Conservation (phyloP, 2,888 invertebrate species). For the Trichogramma evanescens region DNA sequence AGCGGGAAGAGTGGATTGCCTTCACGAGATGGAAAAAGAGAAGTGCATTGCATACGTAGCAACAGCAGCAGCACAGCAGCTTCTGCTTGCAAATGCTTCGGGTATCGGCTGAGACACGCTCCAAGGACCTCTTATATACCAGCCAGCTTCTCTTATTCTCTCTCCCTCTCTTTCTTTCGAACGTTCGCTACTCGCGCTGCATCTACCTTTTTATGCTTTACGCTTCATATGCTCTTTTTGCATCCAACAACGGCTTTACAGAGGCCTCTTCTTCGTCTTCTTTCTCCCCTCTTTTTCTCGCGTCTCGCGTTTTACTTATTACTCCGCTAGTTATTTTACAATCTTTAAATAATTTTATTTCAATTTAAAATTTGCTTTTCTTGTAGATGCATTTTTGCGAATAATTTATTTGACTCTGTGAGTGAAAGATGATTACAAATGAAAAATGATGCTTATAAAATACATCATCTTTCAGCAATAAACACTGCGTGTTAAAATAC, state of each 20-base stretch:
- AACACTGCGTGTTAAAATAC: too few relatives aligned
- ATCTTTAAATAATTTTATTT: too few relatives aligned
- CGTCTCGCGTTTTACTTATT: constrained; percentile 2
- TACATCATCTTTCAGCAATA: too few relatives aligned
- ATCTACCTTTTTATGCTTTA: too few relatives aligned
- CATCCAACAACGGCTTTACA: too few relatives aligned
- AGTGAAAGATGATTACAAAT: too few relatives aligned
- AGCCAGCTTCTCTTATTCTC: neutral
- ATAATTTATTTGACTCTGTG: too few relatives aligned
- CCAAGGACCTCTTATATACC: constrained; percentile 9
- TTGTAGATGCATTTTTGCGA: too few relatives aligned
- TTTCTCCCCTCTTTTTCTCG: neutral
- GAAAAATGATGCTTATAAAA: too few relatives aligned
- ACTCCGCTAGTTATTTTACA: neutral
- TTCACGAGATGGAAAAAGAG: neutral
- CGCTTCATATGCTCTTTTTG: too few relatives aligned
- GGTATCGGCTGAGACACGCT: constrained; percentile 11
- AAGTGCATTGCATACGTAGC: neutral
- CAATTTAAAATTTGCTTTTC: too few relatives aligned
- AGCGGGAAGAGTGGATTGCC: constrained; percentile 1
- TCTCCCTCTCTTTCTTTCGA: neutral
- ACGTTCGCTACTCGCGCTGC: too few relatives aligned
- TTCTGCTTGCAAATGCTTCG: constrained; percentile 11
- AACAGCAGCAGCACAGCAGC: neutral
- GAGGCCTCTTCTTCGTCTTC: neutral